Evolutionary conservation across 2,888 invertebrate genomes (phyloP).

Genomic region (Fragum sueziense): DNA sequence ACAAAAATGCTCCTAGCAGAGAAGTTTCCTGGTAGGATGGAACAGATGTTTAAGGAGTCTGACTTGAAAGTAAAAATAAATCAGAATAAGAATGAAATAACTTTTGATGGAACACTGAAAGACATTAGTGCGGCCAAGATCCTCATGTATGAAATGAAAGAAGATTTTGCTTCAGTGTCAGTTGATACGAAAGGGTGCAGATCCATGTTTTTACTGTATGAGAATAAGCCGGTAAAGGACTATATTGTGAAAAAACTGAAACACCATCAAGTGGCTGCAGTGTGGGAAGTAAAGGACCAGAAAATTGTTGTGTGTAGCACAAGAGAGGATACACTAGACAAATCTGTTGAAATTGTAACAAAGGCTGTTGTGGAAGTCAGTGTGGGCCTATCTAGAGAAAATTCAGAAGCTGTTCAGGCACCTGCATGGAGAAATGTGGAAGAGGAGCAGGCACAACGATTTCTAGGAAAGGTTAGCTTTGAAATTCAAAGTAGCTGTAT

Average conservation of each 20-base stretch:
- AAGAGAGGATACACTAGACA: not conserved
- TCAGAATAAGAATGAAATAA: conserved; percentile 47
- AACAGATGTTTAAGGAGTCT: conserved; percentile 24
- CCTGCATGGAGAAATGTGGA: conserved; percentile 29
- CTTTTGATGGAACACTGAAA: conserved; percentile 35
- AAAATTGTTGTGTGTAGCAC: conserved; percentile 20
- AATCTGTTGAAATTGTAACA: conserved; percentile 15
- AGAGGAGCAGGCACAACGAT: conserved; percentile 4
- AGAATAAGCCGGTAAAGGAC: conserved; percentile 24
- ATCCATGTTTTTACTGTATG: conserved; percentile 5
- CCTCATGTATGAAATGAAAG: conserved; percentile 42
- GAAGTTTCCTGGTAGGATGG: conserved; percentile 39
- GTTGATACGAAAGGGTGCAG: conserved; percentile 6
- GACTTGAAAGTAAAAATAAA: conserved; percentile 42
- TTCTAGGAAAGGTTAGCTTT: conserved; percentile 13
- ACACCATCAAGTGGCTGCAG: conserved; percentile 16
- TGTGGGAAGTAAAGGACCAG: conserved; percentile 39
- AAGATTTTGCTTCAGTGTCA: not conserved
- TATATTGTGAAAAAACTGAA: conserved; percentile 44
- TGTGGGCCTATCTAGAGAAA: conserved; percentile 16
- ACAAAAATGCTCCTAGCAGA: conserved; percentile 53
- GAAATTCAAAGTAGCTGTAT: not conserved
- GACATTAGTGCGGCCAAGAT: conserved; percentile 32
- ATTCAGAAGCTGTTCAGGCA: not conserved
- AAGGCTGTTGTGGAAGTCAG: conserved; percentile 9